Conservation (phyloP, 2,113 vertebrate genomes). For the Orthonyx spaldingii region DNA sequence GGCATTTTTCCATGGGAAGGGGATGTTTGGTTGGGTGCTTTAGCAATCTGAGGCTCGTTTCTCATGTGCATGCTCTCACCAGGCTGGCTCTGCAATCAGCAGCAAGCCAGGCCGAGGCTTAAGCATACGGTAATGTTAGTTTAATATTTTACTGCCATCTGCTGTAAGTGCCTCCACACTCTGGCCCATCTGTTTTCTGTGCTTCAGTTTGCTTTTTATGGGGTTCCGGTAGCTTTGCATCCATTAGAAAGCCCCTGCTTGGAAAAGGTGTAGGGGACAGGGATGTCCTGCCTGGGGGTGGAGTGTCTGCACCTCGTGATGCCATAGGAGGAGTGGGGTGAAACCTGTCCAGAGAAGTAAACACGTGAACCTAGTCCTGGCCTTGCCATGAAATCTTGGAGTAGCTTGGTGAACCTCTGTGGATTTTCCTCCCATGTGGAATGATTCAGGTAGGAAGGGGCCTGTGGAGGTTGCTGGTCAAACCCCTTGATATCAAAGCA, state of each 20-base stretch:
- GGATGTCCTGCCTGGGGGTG: neutral
- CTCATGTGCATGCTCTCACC: slow-evolving; percentile 50
- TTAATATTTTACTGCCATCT: slow-evolving; percentile 78
- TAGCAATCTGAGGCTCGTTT: slow-evolving; percentile 30
- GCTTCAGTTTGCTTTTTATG: slow-evolving; percentile 35
- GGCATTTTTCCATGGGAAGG: neutral
- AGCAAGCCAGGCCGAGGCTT: slow-evolving; percentile 15
- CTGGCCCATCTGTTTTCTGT: slow-evolving; percentile 66
- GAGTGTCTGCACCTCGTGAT: neutral
- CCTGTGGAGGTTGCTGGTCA: neutral
- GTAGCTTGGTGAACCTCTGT: neutral
- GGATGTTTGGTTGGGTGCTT: slow-evolving; percentile 43
- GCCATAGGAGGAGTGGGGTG: neutral
- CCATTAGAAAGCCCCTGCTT: slow-evolving; percentile 23
- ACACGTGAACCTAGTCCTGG: neutral
- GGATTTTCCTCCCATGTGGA: neutral
- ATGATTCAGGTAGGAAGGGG: neutral
- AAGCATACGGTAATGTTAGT: slow-evolving; percentile 68
- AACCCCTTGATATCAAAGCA: neutral
- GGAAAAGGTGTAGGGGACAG: neutral
- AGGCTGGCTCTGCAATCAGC: slow-evolving; percentile 28
- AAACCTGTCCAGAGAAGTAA: neutral
- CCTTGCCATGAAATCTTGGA: neutral
- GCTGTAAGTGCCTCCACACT: slow-evolving; percentile 65
- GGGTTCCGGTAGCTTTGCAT: neutral